phyloP scores from a whole-genome alignment of 2,888 invertebrate species.

The Lacanobia oleracea region DNA sequence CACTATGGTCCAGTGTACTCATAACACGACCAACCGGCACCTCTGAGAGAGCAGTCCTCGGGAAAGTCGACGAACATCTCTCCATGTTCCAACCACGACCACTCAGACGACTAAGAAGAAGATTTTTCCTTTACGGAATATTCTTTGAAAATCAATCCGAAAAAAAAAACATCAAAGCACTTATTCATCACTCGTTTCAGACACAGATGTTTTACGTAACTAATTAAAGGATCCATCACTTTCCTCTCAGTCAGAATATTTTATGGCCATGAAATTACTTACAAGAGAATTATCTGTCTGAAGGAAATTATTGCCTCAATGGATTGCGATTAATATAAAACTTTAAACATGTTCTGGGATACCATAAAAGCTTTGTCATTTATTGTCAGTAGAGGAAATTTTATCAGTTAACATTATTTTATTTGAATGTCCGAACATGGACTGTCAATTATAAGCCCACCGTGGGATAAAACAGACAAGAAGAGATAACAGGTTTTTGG shows the following conservation, averaged over 20 bases:
- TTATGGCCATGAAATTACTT: conserved; percentile 42
- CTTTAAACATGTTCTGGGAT: conserved; percentile 9
- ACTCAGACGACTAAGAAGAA: neutral
- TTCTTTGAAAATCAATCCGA: neutral
- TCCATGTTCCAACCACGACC: too few species aligned
- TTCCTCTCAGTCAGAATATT: conserved; percentile 38
- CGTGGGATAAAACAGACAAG: neutral
- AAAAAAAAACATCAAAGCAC: conserved; percentile 26
- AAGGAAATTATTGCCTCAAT: conserved; percentile 33
- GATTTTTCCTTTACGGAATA: neutral
- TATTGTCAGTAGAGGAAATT: neutral
- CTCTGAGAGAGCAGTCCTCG: too few species aligned
- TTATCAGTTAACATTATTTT: neutral
- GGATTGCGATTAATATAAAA: conserved; percentile 9
- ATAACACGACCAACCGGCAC: too few species aligned
- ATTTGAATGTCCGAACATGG: neutral
- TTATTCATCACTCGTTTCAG: conserved; percentile 20
- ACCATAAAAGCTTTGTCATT: conserved; percentile 25
- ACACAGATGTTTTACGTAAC: conserved; percentile 45
- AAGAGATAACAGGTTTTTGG: neutral
- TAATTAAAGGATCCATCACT: conserved; percentile 34
- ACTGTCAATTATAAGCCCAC: neutral
- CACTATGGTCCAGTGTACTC: too few species aligned
- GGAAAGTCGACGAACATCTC: too few species aligned
- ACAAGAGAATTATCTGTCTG: conserved; percentile 33